Evolutionary conservation across 2,113 vertebrate genomes (phyloP).

Genomic region (Oreochromis aureus): DNA sequence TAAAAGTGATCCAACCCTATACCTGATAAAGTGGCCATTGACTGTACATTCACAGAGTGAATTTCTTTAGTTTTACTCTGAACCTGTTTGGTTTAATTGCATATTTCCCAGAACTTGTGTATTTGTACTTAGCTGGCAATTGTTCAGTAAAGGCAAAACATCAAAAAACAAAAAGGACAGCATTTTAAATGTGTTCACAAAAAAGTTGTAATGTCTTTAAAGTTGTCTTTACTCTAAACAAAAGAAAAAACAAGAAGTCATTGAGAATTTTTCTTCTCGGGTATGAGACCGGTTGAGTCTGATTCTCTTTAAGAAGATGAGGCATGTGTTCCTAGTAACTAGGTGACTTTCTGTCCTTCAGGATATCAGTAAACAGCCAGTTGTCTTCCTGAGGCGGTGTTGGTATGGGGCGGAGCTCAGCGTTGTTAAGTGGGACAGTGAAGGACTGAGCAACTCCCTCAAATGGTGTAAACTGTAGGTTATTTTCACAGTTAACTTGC

Average conservation of each 20-base stretch:
- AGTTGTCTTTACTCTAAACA: not conserved
- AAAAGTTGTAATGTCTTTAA: not conserved
- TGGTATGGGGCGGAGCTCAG: slow-evolving; percentile 18
- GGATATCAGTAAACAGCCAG: slow-evolving; percentile 73
- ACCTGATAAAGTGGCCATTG: not conserved
- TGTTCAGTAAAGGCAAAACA: not conserved
- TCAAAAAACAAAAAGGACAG: not conserved
- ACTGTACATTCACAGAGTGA: not conserved
- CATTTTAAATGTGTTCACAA: not conserved
- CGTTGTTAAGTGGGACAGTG: slow-evolving; percentile 22
- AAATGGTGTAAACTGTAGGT: slow-evolving; percentile 36
- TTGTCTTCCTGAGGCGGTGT: slow-evolving; percentile 66
- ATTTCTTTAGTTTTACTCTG: not conserved
- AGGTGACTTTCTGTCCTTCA: slow-evolving; percentile 23
- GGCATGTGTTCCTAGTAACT: not conserved
- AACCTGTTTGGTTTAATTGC: not conserved
- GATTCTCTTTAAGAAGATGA: not conserved
- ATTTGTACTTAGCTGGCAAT: not conserved
- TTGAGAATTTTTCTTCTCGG: not conserved
- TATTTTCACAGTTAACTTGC: not conserved
- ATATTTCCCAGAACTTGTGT: not conserved
- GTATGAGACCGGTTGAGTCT: not conserved
- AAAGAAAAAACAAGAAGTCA: not conserved
- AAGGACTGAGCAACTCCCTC: slow-evolving; percentile 76
- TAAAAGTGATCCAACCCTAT: not conserved